These are phyloP conservation scores for Heteropelma amictum DNA, from an alignment of 2,888 invertebrate species.

Conservation along the genomic window DNA sequence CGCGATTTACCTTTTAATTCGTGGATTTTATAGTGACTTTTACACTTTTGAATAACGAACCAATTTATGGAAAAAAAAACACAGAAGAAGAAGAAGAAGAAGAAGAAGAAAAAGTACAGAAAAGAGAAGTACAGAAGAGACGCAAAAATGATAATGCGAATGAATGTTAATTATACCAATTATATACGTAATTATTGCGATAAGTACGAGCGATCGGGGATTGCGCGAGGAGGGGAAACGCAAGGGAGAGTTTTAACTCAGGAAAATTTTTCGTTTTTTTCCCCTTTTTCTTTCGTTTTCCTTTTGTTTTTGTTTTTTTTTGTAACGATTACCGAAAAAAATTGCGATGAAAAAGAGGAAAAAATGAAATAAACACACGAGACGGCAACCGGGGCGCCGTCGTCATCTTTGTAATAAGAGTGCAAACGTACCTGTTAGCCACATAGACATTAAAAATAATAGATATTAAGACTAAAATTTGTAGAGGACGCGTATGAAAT, in stretches of 20 bases:
- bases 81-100: neutral
- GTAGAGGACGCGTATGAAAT: slow-evolving; percentile 33
- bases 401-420: slow-evolving; percentile 64
- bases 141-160: neutral
- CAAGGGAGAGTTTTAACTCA: slow-evolving; percentile 36
- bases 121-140: neutral
- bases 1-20: slow-evolving; percentile 39
- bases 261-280: slow-evolving; percentile 27
- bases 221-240: neutral
- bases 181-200: slow-evolving; percentile 3
- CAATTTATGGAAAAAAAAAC: slow-evolving; percentile 11
- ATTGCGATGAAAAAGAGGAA: neutral
- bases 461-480: slow-evolving; percentile 44
- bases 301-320: slow-evolving; percentile 11
- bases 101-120: neutral
- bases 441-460: slow-evolving; percentile 69
- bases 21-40: slow-evolving; percentile 47
- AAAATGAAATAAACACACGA: neutral
- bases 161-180: slow-evolving; percentile 1
- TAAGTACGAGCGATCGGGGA: slow-evolving; percentile 11
- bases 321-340: slow-evolving; percentile 18
- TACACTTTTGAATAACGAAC: slow-evolving; percentile 41
- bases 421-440: slow-evolving; percentile 74
- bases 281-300: slow-evolving; percentile 1
- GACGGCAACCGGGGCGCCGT: slow-evolving; percentile 46